Conservation (phyloP, 2,113 vertebrate genomes). For the Callipepla californica region DNA sequence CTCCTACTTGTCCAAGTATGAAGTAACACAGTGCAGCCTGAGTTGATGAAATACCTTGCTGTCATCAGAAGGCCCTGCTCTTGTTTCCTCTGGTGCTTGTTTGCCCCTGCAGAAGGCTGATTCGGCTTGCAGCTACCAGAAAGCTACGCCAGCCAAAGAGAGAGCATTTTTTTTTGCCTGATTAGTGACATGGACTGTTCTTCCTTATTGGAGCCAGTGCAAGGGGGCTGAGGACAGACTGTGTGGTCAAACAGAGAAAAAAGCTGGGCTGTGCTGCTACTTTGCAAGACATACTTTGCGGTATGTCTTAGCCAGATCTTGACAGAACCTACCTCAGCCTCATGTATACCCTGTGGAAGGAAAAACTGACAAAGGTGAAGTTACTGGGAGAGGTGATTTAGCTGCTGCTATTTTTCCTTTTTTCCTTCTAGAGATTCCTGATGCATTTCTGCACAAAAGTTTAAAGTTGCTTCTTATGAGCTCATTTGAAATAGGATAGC, state of each 20-base stretch:
- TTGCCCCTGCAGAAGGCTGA: not conserved
- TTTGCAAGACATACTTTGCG: not conserved
- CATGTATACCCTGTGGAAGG: not conserved
- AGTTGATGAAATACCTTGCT: not conserved
- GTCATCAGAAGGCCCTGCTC: not conserved
- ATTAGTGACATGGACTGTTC: accelerated
- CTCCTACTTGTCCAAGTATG: not conserved
- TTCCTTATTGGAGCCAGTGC: not conserved
- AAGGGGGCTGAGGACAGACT: not conserved
- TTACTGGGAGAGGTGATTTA: not conserved
- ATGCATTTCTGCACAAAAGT: not conserved
- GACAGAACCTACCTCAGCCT: not conserved
- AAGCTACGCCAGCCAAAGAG: not conserved
- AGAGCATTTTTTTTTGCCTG: not conserved
- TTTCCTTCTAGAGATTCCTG: not conserved
- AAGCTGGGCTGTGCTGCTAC: not conserved
- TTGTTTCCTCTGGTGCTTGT: not conserved
- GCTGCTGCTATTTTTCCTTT: not conserved
- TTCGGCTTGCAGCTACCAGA: not conserved
- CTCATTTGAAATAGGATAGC: not conserved
- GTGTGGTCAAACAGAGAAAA: not conserved
- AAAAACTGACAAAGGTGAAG: not conserved
- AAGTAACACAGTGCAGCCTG: not conserved
- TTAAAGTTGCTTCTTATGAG: not conserved
- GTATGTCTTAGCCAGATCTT: not conserved